A percentile compares a stretch with the other conserved stretches of the same genome.
Evolutionary conservation across 2,888 invertebrate genomes (phyloP).

Genomic region (Hoplodrina ambigua): DNA sequence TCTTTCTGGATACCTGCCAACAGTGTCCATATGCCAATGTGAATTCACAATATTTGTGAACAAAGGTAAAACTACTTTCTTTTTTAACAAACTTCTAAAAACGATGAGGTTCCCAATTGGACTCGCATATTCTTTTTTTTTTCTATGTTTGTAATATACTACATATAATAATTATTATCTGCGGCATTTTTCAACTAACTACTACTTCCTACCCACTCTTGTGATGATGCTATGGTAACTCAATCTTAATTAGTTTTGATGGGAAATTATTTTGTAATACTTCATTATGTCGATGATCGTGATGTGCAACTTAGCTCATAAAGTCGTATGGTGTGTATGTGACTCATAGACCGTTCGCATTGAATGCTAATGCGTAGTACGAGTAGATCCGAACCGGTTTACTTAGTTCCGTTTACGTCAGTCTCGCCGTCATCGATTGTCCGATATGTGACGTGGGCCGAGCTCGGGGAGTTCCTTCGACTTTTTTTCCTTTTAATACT

Average conservation of each 20-base stretch:
- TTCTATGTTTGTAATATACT: not conserved
- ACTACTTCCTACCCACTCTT: not conserved
- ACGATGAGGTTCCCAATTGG: not conserved
- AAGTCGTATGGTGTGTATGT: slow-evolving; percentile 23
- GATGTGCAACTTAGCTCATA: slow-evolving; percentile 7
- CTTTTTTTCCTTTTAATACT: slow-evolving; percentile 21
- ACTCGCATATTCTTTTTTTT: too few species aligned
- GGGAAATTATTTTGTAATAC: not conserved
- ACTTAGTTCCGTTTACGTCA: slow-evolving; percentile 59
- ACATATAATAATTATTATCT: too few species aligned
- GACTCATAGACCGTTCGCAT: slow-evolving; percentile 55
- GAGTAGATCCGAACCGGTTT: slow-evolving; percentile 61
- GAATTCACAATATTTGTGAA: slow-evolving; percentile 19
- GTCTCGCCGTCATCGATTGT: slow-evolving; percentile 57
- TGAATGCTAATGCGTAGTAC: slow-evolving; percentile 60
- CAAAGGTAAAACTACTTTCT: slow-evolving; percentile 39
- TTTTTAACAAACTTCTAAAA: slow-evolving; percentile 12
- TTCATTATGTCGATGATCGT: not conserved
- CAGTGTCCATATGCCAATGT: slow-evolving; percentile 23
- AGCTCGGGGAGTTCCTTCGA: slow-evolving; percentile 56
- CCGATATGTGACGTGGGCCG: slow-evolving; percentile 41
- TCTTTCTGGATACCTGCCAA: slow-evolving; percentile 47
- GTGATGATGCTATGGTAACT: too few species aligned
- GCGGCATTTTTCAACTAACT: too few species aligned
- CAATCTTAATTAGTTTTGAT: not conserved